phyloP scores from a whole-genome alignment of 53 echinoderm and acorn worm species.

The Echinometra lucunter region DNA sequence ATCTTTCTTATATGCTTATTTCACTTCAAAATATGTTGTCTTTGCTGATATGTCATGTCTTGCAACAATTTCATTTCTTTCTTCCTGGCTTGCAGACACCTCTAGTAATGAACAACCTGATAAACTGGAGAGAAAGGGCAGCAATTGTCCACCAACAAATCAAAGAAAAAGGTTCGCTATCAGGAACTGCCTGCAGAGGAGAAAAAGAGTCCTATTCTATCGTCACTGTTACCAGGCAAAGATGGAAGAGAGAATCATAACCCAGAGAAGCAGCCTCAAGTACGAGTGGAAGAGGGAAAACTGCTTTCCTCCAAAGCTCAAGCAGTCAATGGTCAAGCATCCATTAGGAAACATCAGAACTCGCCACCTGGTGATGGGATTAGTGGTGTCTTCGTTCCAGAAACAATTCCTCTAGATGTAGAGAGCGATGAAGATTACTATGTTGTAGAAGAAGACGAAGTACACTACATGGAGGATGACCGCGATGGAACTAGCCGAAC shows the following conservation, averaged over 20 bases:
- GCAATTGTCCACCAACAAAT: slow-evolving; percentile 51
- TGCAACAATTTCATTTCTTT: neutral
- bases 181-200: slow-evolving; percentile 12
- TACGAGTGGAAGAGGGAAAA: neutral
- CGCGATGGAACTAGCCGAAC: neutral
- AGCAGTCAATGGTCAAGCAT: neutral
- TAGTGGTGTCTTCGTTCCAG: slow-evolving; percentile 33
- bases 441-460: neutral
- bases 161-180: slow-evolving; percentile 61
- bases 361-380: neutral
- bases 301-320: neutral
- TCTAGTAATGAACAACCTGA: slow-evolving; percentile 35
- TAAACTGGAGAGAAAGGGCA: neutral
- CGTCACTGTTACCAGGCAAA: neutral
- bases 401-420: neutral
- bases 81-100: neutral
- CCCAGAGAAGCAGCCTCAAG: neutral
- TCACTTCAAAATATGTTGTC: neutral
- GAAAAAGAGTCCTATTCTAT: slow-evolving; percentile 23
- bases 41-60: neutral
- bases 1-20: neutral
- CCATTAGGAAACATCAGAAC: neutral
- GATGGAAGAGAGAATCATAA: slow-evolving; percentile 18
- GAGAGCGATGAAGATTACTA: slow-evolving; percentile 25
- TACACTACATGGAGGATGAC: neutral